Evolutionary conservation across 2,113 vertebrate species (phyloP), one percentile per base, ranked within the genome.

Genomic region (Passer montanus): DNA sequence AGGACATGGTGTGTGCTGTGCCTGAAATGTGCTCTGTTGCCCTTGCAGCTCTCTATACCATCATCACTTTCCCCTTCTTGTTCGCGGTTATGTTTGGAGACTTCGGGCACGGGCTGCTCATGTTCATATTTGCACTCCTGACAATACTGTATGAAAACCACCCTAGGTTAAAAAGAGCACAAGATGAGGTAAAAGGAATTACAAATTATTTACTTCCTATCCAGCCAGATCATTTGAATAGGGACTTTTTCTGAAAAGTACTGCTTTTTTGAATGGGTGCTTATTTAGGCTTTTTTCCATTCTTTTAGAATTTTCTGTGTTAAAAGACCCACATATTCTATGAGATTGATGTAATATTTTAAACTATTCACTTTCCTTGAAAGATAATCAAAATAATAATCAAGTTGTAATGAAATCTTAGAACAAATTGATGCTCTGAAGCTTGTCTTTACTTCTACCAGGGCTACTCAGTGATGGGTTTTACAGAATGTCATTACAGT

Each of bases 1-100:
- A 68, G 49, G 16, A 4, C 10, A 7, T 35, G 2, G 10, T 53
- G 2, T 47, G 59, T 66, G 72, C 47, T 69, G 20, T 23, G 35
- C 24, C 62, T 93, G 73, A 88, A 31, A 15, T 33, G 1, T 74
- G 35, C 73, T 20, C 3, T 26, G 47, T 63, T 93, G 73, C 78
- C 60, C 60, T 88, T 56, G 16, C 97, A 99, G 99, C 99, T 94
- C 99, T 99, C 39, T 99, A 99, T 43, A 99, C 99, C 95, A 98
- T 99, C 97, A 98, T 99, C 97, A 99, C 99, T 2, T 99, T 99
- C 83, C 99, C 99, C 4, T 99, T 99, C 93, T 83, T 99, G 89
- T 99, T 99, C 12, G 99, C 99, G 0, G 98, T 99, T 84, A 99
- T 99, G 99, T 99, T 99, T 46, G 99, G 99, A 68, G 99, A 99